Percentiles rank a stretch among this genome's conserved stretches.
These are phyloP conservation scores for Penaeus monodon DNA, from an alignment of 2,888 invertebrate species.

Conservation along the genomic window DNA sequence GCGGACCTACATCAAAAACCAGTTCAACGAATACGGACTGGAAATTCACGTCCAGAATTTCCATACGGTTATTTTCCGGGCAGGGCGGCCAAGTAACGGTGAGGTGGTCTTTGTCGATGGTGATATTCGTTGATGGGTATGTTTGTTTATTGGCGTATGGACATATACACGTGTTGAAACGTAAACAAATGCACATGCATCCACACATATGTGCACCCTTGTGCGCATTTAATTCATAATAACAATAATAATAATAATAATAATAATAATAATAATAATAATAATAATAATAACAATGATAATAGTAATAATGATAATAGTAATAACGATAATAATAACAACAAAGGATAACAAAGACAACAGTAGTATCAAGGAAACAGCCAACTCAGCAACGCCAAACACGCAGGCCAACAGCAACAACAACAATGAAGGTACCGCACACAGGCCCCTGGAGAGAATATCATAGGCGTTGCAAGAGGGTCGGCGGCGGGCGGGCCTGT, in stretches of 20 bases:
- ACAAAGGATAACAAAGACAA: neutral
- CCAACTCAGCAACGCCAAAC: neutral
- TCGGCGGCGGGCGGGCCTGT: neutral
- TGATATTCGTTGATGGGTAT: too few relatives aligned
- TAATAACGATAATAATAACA: neutral
- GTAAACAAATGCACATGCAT: too few relatives aligned
- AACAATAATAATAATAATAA: neutral
- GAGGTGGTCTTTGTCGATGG: too few relatives aligned
- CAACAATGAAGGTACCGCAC: neutral
- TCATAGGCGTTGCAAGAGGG: conserved; percentile 1
- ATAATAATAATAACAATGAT: conserved; percentile 4
- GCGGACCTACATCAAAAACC: too few relatives aligned
- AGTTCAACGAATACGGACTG: too few relatives aligned
- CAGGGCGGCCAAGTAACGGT: too few relatives aligned
- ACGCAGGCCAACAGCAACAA: neutral
- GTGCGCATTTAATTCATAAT: neutral
- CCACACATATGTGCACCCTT: too few relatives aligned
- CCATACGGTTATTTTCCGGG: too few relatives aligned
- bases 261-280: conserved; percentile 4
- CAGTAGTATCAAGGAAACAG: neutral
- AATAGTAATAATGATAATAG: conserved; percentile 6
- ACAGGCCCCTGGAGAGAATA: neutral
- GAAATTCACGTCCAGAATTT: too few relatives aligned
- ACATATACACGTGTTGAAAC: too few relatives aligned
- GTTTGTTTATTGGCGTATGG: too few relatives aligned